phyloP scores from a whole-genome alignment of 2,797 vertebrate species.

The Oryzias sinensis region DNA sequence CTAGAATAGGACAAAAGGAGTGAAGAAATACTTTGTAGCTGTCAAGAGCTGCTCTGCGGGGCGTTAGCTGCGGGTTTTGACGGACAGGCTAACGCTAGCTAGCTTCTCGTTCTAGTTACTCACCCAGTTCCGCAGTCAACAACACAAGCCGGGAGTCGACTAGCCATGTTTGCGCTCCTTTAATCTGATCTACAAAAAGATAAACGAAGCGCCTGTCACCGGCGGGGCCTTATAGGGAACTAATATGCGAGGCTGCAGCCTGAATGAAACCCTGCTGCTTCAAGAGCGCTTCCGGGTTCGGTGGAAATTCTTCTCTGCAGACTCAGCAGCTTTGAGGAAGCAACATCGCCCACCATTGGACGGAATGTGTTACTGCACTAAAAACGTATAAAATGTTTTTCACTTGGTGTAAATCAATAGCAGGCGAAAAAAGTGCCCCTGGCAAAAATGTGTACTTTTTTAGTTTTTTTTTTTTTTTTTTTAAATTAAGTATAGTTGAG shows the following conservation, averaged over 20 bases:
- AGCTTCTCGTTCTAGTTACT: slow-evolving; percentile 26
- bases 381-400: not conserved
- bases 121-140: slow-evolving; percentile 89
- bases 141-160: slow-evolving; percentile 87
- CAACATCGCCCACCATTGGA: not conserved
- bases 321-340: slow-evolving; percentile 17
- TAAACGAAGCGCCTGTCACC: not conserved
- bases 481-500: no score
- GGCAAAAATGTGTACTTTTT: no score
- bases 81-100: slow-evolving; percentile 41
- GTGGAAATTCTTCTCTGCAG: slow-evolving; percentile 32
- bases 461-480: no score
- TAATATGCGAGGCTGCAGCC: slow-evolving; percentile 12
- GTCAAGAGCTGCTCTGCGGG: slow-evolving; percentile 30
- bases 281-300: slow-evolving; percentile 62
- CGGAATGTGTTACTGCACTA: not conserved
- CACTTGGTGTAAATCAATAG: no score
- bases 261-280: slow-evolving; percentile 43
- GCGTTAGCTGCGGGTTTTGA: slow-evolving; percentile 67
- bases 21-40: not conserved
- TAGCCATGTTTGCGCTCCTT: slow-evolving; percentile 62
- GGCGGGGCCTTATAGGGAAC: not conserved
- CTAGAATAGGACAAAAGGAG: not conserved
- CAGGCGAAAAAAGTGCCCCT: no score
- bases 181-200: not conserved